Percentiles rank a stretch among this genome's conserved stretches.
Conservation (phyloP, 2,113 vertebrate species). For the Tachysurus fulvidraco region DNA sequence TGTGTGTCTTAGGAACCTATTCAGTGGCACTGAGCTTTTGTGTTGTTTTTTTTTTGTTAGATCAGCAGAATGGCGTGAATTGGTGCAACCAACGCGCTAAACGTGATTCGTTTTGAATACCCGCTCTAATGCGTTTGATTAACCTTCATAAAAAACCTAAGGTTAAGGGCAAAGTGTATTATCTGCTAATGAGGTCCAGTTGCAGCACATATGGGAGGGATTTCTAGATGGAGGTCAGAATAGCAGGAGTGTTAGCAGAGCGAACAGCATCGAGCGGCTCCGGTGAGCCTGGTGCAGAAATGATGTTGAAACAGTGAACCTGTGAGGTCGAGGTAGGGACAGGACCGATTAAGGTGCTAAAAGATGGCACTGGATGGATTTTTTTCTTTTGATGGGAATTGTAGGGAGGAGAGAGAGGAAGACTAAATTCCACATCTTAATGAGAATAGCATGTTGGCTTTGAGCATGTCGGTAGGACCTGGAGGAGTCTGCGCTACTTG, state of each 20-base stretch:
- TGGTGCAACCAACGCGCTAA: constrained; percentile 35
- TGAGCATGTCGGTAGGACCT: constrained; percentile 76
- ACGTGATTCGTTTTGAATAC: constrained; percentile 11
- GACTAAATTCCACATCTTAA: constrained; percentile 64
- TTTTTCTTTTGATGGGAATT: constrained; percentile 55
- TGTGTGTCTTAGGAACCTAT: constrained; percentile 58
- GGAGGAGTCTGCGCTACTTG: constrained; percentile 61
- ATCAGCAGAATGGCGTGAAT: constrained; percentile 39
- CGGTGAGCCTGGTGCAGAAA: constrained; percentile 50
- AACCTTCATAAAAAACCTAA: neutral
- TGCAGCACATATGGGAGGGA: constrained; percentile 21
- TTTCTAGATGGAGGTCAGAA: constrained; percentile 1
- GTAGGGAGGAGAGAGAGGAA: constrained; percentile 41
- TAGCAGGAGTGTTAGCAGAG: constrained; percentile 16
- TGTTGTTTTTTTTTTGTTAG: constrained; percentile 41
- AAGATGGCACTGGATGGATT: constrained; percentile 62
- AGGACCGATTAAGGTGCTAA: constrained; percentile 56
- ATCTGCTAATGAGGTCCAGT: constrained; percentile 23
- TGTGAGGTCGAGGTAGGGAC: constrained; percentile 56
- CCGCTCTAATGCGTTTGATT: constrained; percentile 4
- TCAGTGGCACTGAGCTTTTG: constrained; percentile 55
- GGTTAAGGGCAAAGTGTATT: constrained; percentile 7
- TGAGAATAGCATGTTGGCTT: constrained; percentile 75
- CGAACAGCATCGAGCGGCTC: constrained; percentile 33
- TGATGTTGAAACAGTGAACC: constrained; percentile 51